These are phyloP conservation scores for Denticeps clupeoides DNA, from an alignment of 2,797 vertebrate species.

Conservation along the genomic window DNA sequence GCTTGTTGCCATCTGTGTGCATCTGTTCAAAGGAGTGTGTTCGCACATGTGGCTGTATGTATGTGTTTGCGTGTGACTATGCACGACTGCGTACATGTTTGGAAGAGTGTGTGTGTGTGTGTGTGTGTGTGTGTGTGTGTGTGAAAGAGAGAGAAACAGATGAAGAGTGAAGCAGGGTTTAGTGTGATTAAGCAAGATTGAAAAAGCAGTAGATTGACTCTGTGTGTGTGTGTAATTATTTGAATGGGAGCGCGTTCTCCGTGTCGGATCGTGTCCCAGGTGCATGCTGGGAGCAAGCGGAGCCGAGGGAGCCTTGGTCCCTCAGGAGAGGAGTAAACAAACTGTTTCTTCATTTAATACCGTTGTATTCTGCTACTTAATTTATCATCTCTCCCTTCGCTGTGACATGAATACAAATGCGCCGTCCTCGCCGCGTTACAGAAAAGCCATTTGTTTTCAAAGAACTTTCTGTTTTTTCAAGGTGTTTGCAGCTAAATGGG, in stretches of 20 bases:
- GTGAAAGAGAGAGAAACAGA: background rate
- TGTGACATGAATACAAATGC: too few relatives aligned
- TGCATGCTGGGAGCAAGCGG: background rate
- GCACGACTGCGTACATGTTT: too few relatives aligned
- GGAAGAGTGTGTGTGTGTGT: constrained; percentile 7
- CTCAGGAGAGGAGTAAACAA: background rate
- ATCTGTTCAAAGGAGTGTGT: background rate
- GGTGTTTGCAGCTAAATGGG: too few relatives aligned
- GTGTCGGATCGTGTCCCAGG: background rate
- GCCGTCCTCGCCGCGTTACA: too few relatives aligned
- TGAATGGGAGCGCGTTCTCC: background rate
- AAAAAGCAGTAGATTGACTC: too few relatives aligned
- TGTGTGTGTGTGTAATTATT: background rate
- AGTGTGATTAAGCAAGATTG: background rate
- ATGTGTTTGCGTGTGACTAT: background rate
- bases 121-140: background rate
- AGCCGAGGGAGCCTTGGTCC: too few relatives aligned
- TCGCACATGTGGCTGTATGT: background rate
- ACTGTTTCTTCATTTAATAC: background rate
- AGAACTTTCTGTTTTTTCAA: too few relatives aligned
- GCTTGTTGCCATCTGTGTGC: background rate
- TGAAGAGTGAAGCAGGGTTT: background rate
- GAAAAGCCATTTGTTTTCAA: too few relatives aligned
- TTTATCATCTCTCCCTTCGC: too few relatives aligned
- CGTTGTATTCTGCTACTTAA: too few relatives aligned